Percentiles rank a stretch among this genome's conserved stretches.
Evolutionary conservation across 2,797 vertebrate species (phyloP).

Genomic region (Sternotherus odoratus): DNA sequence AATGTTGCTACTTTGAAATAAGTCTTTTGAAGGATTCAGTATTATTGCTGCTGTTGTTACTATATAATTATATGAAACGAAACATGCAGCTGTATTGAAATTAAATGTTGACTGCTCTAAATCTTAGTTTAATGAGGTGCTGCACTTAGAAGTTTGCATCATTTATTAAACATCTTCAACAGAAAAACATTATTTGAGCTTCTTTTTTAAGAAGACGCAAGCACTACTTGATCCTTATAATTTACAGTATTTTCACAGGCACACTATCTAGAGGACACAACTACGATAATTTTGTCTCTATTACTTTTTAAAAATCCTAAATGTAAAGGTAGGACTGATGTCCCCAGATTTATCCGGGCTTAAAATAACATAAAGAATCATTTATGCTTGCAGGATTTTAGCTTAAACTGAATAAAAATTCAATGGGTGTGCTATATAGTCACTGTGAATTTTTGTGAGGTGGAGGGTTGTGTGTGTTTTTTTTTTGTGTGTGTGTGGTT

Average conservation of each 20-base stretch:
- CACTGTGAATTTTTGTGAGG: neutral
- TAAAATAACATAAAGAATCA: slow-evolving; percentile 4
- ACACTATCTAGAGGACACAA: neutral
- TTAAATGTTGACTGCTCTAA: slow-evolving; percentile 60
- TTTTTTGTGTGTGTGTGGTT: no score
- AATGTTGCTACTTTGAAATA: slow-evolving; percentile 43
- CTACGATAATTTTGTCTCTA: neutral
- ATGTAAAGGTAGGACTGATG: slow-evolving; percentile 43
- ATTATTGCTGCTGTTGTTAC: slow-evolving; percentile 42
- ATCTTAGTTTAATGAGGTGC: slow-evolving; percentile 32
- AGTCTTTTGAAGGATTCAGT: slow-evolving; percentile 33
- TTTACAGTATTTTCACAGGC: neutral
- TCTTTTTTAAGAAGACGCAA: neutral
- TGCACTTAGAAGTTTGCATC: neutral
- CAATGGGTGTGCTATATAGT: neutral
- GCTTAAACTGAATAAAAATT: neutral
- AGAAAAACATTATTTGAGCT: neutral
- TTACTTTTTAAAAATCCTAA: slow-evolving; percentile 16
- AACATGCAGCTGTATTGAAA: slow-evolving; percentile 32
- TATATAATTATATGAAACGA: slow-evolving; percentile 51
- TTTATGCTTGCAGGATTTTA: neutral
- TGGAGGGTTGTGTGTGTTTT: neutral
- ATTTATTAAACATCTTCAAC: slow-evolving; percentile 14
- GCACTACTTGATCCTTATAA: slow-evolving; percentile 5
- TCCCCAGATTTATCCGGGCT: neutral